Conservation (phyloP, 2,888 invertebrate genomes). For the Orthonychiurus folsomi region DNA sequence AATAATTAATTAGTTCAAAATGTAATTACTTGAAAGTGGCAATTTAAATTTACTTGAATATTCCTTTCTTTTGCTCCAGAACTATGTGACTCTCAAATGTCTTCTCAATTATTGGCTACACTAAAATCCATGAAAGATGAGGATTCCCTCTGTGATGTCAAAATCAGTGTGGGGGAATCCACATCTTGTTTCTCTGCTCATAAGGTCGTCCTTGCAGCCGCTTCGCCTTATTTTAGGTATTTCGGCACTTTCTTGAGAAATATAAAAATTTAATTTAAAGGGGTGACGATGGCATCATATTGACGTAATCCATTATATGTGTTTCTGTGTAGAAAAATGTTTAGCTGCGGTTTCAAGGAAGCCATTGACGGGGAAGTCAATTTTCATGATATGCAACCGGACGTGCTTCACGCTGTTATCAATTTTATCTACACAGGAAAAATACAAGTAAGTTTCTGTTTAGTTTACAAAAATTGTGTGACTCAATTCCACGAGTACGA, state of each 20-base stretch:
- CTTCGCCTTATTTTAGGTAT: constrained; percentile 45
- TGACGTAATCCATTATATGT: no score
- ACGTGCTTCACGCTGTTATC: constrained; percentile 39
- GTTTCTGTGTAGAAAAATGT: constrained; percentile 42
- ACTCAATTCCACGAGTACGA: no score
- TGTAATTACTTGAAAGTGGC: not conserved
- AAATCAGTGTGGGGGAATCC: constrained; percentile 33
- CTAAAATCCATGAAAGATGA: constrained; percentile 39
- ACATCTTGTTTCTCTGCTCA: constrained; percentile 42
- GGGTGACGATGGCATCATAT: no score
- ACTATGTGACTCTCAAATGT: constrained; percentile 40
- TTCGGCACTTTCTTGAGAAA: not conserved
- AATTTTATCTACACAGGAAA: constrained; percentile 42
- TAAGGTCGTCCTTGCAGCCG: constrained; percentile 45
- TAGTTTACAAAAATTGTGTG: no score
- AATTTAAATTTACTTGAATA: not conserved
- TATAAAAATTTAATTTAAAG: not conserved
- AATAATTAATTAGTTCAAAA: constrained; percentile 4
- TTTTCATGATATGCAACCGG: constrained; percentile 40
- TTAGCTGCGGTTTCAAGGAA: constrained; percentile 41
- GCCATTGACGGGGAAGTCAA: constrained; percentile 40
- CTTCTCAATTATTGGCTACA: constrained; percentile 34
- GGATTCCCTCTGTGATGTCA: constrained; percentile 39
- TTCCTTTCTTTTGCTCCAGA: constrained; percentile 24
- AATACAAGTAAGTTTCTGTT: constrained; percentile 39